A percentile compares a stretch with the other conserved stretches of the same genome.
These are phyloP conservation scores for Melanotus villosus DNA, from an alignment of 2,888 invertebrate species.

Conservation along the genomic window DNA sequence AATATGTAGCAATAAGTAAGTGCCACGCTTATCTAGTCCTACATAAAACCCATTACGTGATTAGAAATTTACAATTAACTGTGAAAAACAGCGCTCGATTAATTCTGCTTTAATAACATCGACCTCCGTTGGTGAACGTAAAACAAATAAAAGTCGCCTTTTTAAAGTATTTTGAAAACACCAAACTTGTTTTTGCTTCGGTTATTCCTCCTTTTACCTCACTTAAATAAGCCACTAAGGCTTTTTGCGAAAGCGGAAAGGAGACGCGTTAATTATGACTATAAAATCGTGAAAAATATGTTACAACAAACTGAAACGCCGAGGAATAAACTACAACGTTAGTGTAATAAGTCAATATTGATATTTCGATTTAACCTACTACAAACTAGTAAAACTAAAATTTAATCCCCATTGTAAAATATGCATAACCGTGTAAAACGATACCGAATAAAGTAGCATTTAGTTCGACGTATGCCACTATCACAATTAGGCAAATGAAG, in stretches of 20 bases:
- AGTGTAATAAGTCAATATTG: constrained; percentile 19
- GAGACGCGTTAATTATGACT: too few species aligned
- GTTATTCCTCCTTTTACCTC: too few species aligned
- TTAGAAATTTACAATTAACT: background rate
- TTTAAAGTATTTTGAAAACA: too few species aligned
- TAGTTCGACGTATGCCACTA: constrained; percentile 20
- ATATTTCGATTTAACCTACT: constrained; percentile 9
- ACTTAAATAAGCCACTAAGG: too few species aligned
- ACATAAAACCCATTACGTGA: constrained; percentile 2
- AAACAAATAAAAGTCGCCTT: background rate
- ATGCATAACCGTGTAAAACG: constrained; percentile 14
- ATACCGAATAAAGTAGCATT: background rate
- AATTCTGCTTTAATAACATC: too few species aligned
- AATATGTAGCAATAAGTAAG: background rate
- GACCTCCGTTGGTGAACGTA: background rate
- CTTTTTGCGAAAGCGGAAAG: too few species aligned
- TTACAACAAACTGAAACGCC: too few species aligned
- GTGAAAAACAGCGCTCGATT: too few species aligned
- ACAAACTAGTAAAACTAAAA: constrained; percentile 7
- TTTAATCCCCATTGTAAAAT: constrained; percentile 1
- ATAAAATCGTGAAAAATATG: too few species aligned
- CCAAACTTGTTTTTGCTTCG: too few species aligned
- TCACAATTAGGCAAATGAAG: constrained; percentile 33
- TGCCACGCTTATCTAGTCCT: background rate
- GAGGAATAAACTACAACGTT: too few species aligned